Evolutionary conservation across 2,113 vertebrate genomes (phyloP), one percentile per base, ranked within the genome.

Genomic region (Antennarius striatus): DNA sequence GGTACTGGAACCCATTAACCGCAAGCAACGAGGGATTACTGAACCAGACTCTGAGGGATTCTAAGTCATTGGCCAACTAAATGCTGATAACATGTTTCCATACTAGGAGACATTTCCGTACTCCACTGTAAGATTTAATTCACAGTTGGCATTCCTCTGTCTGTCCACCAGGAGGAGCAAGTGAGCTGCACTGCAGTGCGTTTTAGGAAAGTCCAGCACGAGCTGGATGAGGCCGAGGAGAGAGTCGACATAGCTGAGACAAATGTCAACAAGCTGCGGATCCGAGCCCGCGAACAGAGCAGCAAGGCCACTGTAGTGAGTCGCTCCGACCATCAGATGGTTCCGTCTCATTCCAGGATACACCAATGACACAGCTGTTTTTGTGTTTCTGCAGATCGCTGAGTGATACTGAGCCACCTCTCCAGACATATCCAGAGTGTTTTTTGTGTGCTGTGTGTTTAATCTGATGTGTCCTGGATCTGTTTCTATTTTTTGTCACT

Each of bases 171-270:
- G 95, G 96, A 99, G 84, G 95, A 95, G 82, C 95, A 96, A 71
- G 93, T 94, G 79, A 95, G 90, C 92, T 92, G 90, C 79, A 95
- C 91, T 77, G 32, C 93, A 55, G 86, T 91, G 46, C 95, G 95
- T 71, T 95, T 93, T 78, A 93, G 94, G 74, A 98, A 96, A 82
- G 87, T 94, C 40, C 95, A 97, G 80, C 95, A 97, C 0, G 95
- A 98, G 52, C 87, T 98, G 83, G 96, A 98, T 0, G 95, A 96
- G 0, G 96, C 96, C 0, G 95, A 96, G 85, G 95, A 98, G 30
- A 89, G 96, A 0, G 96, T 95, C 0, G 96, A 96, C 80, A 93
- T 95, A 0, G 96, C 96, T 0, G 96, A 98, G 86, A 92, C 90
- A 0, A 94, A 95, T 63, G 95, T 94, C 84, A 98, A 94, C 91